Base-by-base conservation (phyloP, 2,797 vertebrate genomes). In the Channallabes apus region DNA sequence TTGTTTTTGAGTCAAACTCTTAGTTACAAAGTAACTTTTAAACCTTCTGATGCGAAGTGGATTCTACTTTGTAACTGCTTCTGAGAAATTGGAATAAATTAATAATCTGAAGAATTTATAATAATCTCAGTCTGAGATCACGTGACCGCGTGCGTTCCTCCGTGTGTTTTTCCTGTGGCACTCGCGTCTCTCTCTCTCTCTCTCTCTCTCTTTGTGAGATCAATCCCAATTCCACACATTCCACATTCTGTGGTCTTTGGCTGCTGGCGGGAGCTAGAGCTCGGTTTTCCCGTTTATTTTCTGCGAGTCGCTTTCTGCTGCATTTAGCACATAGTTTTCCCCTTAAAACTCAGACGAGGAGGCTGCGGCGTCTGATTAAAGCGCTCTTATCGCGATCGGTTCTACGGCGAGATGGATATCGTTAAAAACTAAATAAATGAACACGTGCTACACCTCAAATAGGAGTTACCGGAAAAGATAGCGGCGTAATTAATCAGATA, bases 191-290 rank as follows among this genome's bases (percentile, higher is more conserved):
- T 88, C 86, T 4, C 58, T 5, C 14, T 58, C 56, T 58, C 56
- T 59, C 15, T 59, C 58, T 82, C 67, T 86, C 87, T 84, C 86
- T 86, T 83, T 78, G 84, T 88, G 72, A 85, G 69, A 77, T 56
- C 80, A 71, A 58, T 82, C 86, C 85, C 84, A 67, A 79, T 88
- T 87, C 88, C 86, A 80, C 82, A 89, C 90, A 88, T 89, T 89
- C 89, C 90, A 86, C 78, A 82, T 80, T 86, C 88, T 91, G 88
- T 85, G 85, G 87, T 84, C 87, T 84, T 72, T 80, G 82, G 67
- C 81, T 78, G 58, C 83, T 86, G 82, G 71, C 79, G 56, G 58
- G 78, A 29, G 41, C 64, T 75, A 87, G 81, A 85, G 27, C 69
- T 68, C 15, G 75, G 84, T 87, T 87, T 81, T 85, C 80, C 79